These are phyloP conservation scores for Apoderus coryli DNA, from an alignment of 2,888 invertebrate species.

Conservation along the genomic window DNA sequence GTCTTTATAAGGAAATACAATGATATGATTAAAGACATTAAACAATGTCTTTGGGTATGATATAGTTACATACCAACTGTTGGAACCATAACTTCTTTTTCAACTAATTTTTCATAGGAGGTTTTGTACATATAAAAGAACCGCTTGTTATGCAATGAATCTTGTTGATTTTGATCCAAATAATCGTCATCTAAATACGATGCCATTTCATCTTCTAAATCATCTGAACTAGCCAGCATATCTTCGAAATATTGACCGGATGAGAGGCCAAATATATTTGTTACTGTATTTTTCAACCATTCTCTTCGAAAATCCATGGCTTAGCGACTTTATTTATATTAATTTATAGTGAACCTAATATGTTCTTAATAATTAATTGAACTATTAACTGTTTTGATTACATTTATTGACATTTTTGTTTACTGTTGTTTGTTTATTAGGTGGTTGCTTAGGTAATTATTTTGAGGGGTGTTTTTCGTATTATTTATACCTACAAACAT, in stretches of 20 bases:
- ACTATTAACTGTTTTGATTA: too few relatives aligned
- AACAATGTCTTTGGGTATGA: too few relatives aligned
- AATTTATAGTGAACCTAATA: too few relatives aligned
- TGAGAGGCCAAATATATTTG: constrained; percentile 41
- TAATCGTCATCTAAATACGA: constrained; percentile 39
- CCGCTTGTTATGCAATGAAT: constrained; percentile 38
- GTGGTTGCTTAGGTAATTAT: too few relatives aligned
- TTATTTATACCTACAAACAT: too few relatives aligned
- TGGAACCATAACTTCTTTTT: constrained; percentile 56
- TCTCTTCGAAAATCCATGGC: constrained; percentile 41
- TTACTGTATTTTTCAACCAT: constrained; percentile 55
- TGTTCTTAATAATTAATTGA: too few relatives aligned
- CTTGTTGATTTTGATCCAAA: constrained; percentile 33
- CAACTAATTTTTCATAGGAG: constrained; percentile 54
- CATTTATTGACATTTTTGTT: too few relatives aligned
- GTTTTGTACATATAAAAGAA: constrained; percentile 54
- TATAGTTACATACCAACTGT: too few relatives aligned
- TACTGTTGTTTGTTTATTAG: too few relatives aligned
- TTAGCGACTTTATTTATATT: constrained; percentile 15
- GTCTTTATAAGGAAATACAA: too few relatives aligned
- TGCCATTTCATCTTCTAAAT: constrained; percentile 38
- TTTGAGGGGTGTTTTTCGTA: too few relatives aligned
- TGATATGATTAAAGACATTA: too few relatives aligned
- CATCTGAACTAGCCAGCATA: constrained; percentile 39
- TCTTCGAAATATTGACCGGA: constrained; percentile 42